A percentile compares a stretch with the other conserved stretches of the same genome.
Evolutionary conservation across 2,797 vertebrate species (phyloP).

Genomic region (Nothura maculosa): DNA sequence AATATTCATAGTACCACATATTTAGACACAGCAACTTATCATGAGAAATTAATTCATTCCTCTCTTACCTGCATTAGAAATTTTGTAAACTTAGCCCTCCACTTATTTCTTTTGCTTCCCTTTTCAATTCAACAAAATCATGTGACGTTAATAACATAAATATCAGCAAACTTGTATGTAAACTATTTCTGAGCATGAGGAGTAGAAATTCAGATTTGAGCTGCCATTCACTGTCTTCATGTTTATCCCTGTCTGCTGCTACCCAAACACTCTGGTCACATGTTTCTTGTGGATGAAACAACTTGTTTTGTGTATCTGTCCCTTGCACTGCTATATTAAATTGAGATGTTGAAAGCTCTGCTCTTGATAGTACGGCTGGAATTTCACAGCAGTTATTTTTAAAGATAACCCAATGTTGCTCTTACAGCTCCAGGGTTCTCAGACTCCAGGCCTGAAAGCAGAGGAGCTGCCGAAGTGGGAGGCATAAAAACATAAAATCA

Average conservation of each 20-base stretch:
- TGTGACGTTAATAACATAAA: background rate
- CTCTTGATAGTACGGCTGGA: background rate
- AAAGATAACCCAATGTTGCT: background rate
- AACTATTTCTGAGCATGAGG: background rate
- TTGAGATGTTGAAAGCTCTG: background rate
- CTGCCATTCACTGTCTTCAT: background rate
- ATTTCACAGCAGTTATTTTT: conserved; percentile 9
- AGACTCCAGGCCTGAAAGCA: background rate
- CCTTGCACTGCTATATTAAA: background rate
- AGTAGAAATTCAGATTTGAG: conserved; percentile 7
- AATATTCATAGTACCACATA: background rate
- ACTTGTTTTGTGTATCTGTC: background rate
- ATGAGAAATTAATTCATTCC: background rate
- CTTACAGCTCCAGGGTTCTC: background rate
- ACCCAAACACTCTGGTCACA: background rate
- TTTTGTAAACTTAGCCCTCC: background rate
- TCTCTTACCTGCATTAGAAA: background rate
- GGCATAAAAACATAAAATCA: background rate
- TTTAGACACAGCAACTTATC: background rate
- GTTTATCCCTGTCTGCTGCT: background rate
- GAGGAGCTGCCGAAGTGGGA: background rate
- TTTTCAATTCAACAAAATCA: background rate
- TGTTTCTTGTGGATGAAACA: background rate
- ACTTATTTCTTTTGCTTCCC: background rate
- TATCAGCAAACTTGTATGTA: background rate